These are phyloP conservation scores for Lates calcarifer DNA, from an alignment of 2,113 vertebrate species.

Conservation along the genomic window DNA sequence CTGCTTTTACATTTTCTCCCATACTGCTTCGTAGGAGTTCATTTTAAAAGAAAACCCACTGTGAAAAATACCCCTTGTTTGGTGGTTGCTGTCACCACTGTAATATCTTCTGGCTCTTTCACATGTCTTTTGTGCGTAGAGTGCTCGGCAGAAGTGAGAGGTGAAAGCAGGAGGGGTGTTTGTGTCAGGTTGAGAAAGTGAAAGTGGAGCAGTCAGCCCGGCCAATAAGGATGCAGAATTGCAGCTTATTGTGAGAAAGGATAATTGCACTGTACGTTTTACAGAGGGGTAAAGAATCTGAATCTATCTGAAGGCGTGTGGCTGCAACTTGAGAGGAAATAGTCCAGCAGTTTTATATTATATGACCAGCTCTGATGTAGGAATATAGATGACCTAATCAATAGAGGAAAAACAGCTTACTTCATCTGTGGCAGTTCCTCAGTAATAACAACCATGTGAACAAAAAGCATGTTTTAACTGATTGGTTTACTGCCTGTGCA, in stretches of 20 bases:
- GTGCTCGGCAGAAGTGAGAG: slow-evolving; percentile 22
- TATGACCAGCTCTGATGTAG: slow-evolving; percentile 1
- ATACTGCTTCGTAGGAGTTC: not conserved
- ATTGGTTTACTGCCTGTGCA: slow-evolving; percentile 39
- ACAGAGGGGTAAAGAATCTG: slow-evolving; percentile 20
- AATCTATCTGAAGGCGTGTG: slow-evolving; percentile 31
- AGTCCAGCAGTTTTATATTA: slow-evolving; percentile 1
- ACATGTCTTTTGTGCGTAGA: not conserved
- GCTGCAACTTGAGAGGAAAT: slow-evolving; percentile 36
- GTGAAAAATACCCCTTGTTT: not conserved
- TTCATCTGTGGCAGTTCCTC: slow-evolving; percentile 7
- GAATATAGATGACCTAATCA: slow-evolving; percentile 24
- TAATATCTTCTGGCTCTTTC: slow-evolving; percentile 2
- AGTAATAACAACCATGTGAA: slow-evolving; percentile 5
- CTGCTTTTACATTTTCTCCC: not conserved
- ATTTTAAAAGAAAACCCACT: not conserved
- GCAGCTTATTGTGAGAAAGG: slow-evolving; percentile 54
- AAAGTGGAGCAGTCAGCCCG: slow-evolving; percentile 49
- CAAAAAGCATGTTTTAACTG: slow-evolving; percentile 45
- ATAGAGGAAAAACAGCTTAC: not conserved
- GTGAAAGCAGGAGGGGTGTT: slow-evolving; percentile 40
- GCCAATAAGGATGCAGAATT: slow-evolving; percentile 40
- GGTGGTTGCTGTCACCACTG: slow-evolving; percentile 4
- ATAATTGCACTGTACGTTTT: slow-evolving; percentile 43
- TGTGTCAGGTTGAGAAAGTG: slow-evolving; percentile 25